phyloP scores from a whole-genome alignment of 2,888 invertebrate genomes.

The Lottia scabra region DNA sequence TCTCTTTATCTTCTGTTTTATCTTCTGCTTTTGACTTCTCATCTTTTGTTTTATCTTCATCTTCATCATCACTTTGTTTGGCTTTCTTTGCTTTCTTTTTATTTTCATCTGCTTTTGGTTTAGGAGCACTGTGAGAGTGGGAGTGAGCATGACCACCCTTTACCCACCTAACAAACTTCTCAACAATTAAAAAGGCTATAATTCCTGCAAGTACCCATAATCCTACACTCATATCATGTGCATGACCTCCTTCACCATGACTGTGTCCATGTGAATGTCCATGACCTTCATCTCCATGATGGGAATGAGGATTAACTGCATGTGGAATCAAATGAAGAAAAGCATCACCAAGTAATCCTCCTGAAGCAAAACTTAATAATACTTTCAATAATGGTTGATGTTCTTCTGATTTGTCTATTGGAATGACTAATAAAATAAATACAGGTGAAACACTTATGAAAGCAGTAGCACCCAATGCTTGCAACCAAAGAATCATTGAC shows the following conservation, averaged over 20 bases:
- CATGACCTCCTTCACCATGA: constrained; percentile 47
- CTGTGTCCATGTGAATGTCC: constrained; percentile 70
- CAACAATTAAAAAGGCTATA: constrained; percentile 90
- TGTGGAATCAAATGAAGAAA: constrained; percentile 99
- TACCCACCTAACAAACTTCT: constrained; percentile 81
- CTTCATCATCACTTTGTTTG: constrained; percentile 34
- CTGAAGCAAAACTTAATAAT: constrained; percentile 70
- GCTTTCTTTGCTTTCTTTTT: constrained; percentile 27
- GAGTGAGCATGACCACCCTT: constrained; percentile 86
- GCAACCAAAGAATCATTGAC: constrained; percentile 75
- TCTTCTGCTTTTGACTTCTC: constrained; percentile 24
- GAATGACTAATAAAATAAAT: constrained; percentile 91
- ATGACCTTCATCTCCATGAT: constrained; percentile 70
- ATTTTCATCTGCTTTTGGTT: constrained; percentile 19
- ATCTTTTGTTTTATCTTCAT: constrained; percentile 23
- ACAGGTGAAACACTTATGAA: constrained; percentile 96
- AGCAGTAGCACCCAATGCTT: constrained; percentile 90
- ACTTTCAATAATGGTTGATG: constrained; percentile 90
- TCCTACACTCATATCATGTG: constrained; percentile 90
- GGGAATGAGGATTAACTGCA: constrained; percentile 76
- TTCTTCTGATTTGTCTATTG: constrained; percentile 81
- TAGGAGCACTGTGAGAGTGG: constrained; percentile 44
- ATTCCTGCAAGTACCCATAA: constrained; percentile 95
- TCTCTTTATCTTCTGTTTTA: constrained; percentile 9
- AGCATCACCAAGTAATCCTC: constrained; percentile 95